Evolutionary conservation across 2,113 vertebrate genomes (phyloP).

Genomic region (Mionectes macconnelli): DNA sequence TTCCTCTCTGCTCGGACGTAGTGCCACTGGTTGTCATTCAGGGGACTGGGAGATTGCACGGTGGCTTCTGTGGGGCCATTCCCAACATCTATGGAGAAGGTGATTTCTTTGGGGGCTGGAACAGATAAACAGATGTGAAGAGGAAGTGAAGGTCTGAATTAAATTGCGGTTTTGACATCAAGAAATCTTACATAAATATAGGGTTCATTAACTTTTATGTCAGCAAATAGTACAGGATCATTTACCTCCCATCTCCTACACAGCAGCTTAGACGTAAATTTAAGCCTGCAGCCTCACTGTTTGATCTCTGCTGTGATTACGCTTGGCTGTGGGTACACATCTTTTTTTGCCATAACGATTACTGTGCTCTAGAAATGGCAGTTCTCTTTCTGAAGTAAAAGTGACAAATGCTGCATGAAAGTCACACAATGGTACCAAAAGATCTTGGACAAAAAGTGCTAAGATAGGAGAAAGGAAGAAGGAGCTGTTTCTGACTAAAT

Average conservation of each 20-base stretch:
- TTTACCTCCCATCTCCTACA: constrained; percentile 41
- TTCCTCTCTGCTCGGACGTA: constrained; percentile 87
- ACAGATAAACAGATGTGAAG: neutral
- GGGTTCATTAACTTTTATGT: constrained; percentile 38
- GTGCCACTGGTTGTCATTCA: constrained; percentile 98
- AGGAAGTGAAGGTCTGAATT: neutral
- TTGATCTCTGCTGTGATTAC: constrained; percentile 16
- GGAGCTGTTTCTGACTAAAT: neutral
- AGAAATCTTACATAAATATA: constrained; percentile 29
- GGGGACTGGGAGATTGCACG: constrained; percentile 80
- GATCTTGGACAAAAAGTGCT: neutral
- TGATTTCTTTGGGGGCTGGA: constrained; percentile 87
- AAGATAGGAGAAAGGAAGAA: neutral
- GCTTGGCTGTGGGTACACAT: neutral
- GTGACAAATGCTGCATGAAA: neutral
- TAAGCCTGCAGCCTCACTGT: neutral
- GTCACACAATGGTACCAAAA: neutral
- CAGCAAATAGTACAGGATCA: neutral
- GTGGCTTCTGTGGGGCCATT: constrained; percentile 84
- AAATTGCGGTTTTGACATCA: neutral
- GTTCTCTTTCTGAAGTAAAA: neutral
- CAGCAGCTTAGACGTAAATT: constrained; percentile 23
- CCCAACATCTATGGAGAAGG: constrained; percentile 90
- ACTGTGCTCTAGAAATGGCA: neutral
- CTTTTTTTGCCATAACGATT: neutral